These are phyloP conservation scores for Amia ocellicauda DNA, from an alignment of 2,113 vertebrate genomes.

Conservation along the genomic window DNA sequence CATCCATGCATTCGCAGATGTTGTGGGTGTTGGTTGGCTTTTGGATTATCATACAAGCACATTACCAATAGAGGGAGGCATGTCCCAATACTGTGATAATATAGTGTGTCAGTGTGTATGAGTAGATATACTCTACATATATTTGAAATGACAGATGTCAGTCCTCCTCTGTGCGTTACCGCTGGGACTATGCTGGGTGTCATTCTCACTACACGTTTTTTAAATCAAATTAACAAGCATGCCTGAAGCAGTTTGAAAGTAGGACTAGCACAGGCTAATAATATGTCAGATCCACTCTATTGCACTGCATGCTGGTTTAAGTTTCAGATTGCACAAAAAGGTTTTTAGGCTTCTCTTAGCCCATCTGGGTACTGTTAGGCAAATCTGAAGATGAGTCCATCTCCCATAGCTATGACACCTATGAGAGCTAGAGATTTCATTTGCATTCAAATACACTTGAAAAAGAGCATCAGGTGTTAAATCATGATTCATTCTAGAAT, in stretches of 20 bases:
- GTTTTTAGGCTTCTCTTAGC: not conserved
- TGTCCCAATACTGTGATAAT: no score
- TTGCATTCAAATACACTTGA: no score
- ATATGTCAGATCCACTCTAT: conserved; percentile 41
- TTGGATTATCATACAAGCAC: no score
- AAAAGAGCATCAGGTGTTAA: no score
- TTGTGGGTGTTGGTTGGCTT: no score
- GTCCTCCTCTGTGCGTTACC: conserved; percentile 38
- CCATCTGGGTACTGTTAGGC: not conserved
- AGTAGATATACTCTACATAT: conserved; percentile 1
- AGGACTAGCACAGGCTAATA: conserved; percentile 56
- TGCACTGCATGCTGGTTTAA: conserved; percentile 44
- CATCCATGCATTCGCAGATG: no score
- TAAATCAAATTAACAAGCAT: conserved; percentile 62
- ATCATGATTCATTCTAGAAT: no score
- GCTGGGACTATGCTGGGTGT: conserved; percentile 46
- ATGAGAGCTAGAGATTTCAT: not conserved
- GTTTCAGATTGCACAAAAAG: not conserved
- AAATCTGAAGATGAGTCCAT: conserved; percentile 5
- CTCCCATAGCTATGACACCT: conserved; percentile 21
- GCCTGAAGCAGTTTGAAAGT: conserved; percentile 53
- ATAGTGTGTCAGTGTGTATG: conserved; percentile 6
- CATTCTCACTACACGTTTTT: conserved; percentile 48
- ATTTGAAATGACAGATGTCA: conserved; percentile 48
- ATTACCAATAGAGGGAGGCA: no score